Percentiles rank a stretch among this genome's conserved stretches.
These are phyloP conservation scores for Leucoma salicis DNA, from an alignment of 2,888 invertebrate genomes.

Conservation along the genomic window DNA sequence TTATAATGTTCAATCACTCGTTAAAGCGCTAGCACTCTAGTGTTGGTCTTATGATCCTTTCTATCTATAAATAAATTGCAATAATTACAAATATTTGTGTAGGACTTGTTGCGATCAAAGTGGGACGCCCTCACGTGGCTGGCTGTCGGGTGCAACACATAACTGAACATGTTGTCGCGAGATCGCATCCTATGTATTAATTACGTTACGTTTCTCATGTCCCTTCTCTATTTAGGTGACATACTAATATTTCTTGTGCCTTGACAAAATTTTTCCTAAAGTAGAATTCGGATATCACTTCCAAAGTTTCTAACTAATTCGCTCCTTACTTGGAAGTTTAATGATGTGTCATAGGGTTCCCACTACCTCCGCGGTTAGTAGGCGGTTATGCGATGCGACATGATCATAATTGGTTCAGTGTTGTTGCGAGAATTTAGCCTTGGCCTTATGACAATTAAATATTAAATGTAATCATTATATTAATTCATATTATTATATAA, in stretches of 20 bases:
- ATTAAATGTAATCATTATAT: slow-evolving; percentile 77
- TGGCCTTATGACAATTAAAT: slow-evolving; percentile 81
- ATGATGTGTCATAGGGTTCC: slow-evolving; percentile 37
- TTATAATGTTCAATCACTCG: slow-evolving; percentile 79
- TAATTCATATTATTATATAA: slow-evolving; percentile 49
- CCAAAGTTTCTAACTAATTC: slow-evolving; percentile 42
- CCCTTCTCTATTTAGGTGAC: slow-evolving; percentile 46
- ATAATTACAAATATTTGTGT: slow-evolving; percentile 48
- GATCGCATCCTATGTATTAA: slow-evolving; percentile 36
- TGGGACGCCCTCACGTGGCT: slow-evolving; percentile 48
- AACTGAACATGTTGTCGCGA: slow-evolving; percentile 47
- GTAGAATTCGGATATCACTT: slow-evolving; percentile 43
- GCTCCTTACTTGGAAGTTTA: slow-evolving; percentile 32
- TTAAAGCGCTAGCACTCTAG: slow-evolving; percentile 81
- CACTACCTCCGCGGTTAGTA: slow-evolving; percentile 40
- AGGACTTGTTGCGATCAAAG: slow-evolving; percentile 42
- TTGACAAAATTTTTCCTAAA: slow-evolving; percentile 55
- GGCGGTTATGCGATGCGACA: slow-evolving; percentile 56
- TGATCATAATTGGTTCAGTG: slow-evolving; percentile 68
- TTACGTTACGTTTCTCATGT: slow-evolving; percentile 13
- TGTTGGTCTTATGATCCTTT: slow-evolving; percentile 76
- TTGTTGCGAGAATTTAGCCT: slow-evolving; percentile 82
- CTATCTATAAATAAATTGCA: slow-evolving; percentile 65
- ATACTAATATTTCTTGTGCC: slow-evolving; percentile 74
- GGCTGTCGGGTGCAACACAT: slow-evolving; percentile 48